Evolutionary conservation across 1,140 invertebrate genomes (phyloP).

Genomic region (Brachionus angularis): DNA sequence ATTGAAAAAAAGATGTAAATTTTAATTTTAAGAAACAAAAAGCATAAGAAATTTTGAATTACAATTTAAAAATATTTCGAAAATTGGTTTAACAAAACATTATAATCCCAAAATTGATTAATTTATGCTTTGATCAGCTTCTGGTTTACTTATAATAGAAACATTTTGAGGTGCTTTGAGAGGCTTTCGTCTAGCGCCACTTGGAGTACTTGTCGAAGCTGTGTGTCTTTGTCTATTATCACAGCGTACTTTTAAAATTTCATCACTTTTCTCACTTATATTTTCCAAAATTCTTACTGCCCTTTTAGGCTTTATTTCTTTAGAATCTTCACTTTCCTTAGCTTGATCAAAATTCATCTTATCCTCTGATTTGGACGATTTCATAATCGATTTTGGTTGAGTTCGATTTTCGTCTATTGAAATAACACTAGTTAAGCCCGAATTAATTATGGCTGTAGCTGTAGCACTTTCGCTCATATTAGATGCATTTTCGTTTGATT

Average conservation of each 20-base stretch:
- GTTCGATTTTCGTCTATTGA: background rate
- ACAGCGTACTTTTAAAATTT: background rate
- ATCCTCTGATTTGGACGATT: background rate
- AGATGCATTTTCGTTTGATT: no score
- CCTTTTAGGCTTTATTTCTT: conserved; percentile 25
- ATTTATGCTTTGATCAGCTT: no score
- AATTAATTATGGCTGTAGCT: conserved; percentile 1
- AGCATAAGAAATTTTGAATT: no score
- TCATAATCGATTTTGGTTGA: conserved; percentile 7
- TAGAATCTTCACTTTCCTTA: background rate
- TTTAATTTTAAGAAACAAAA: no score
- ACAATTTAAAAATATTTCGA: no score
- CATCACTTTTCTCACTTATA: background rate
- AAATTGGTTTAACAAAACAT: no score
- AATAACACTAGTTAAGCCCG: background rate
- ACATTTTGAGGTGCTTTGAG: conserved; percentile 17
- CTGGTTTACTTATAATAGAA: conserved; percentile 19
- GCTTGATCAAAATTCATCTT: conserved; percentile 1
- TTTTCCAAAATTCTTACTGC: background rate
- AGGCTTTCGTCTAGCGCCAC: conserved; percentile 20
- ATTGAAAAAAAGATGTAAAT: no score
- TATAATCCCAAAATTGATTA: no score
- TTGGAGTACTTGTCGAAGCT: conserved; percentile 23
- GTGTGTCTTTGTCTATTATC: conserved; percentile 25
- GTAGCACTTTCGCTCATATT: conserved; percentile 18